Base-by-base conservation (phyloP, 2,888 invertebrate genomes). In the Mesochorus sp. region DNA sequence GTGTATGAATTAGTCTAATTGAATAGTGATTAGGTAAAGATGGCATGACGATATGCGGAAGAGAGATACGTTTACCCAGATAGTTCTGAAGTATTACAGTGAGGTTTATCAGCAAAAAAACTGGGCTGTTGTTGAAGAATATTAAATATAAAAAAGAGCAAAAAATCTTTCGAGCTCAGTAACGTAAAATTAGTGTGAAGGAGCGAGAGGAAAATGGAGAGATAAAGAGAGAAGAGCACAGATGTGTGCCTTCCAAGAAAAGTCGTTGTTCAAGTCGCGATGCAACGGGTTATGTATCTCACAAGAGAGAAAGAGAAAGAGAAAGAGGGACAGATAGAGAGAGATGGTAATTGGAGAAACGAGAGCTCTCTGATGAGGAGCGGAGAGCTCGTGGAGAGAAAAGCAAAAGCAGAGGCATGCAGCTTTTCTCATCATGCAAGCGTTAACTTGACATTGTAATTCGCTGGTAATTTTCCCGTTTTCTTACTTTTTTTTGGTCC, bases 201-300 rank as follows among this genome's bases (percentile, higher is more conserved):
- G 8, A 47, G 26, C 31, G 28, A 66, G 14, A 26, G 31, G n/a
- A n/a, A n/a, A n/a, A n/a, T n/a, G n/a, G n/a, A 19, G 53, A 17
- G 44, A 57, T 28, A 8, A 44, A 34, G 37, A 34, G 17, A 44
- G 24, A 19, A 59, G 55, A 44, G 42, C 34, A 70, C 37, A 70
- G 62, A 66, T 74, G 74, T 74, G 74, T 70, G 70, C 51, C 70
- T 74, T 74, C 74, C 59, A 42, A 77, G 76, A 72, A 72, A 72
- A 77, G 76, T 72, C 76, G 76, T 76, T 76, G 76, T 61, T 67
- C 57, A 49, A 64, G 64, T 64, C 51, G 37, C 67, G 34, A 61
- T 59, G 42, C 39, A 67, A 55, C 59, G 72, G 72, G 42, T 62
- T 75, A 55, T 49, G 34, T 61, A 39, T 34, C 47, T 28, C 17